Conservation (phyloP, 2,113 vertebrate genomes). For the Mesembrinibis cayennensis region DNA sequence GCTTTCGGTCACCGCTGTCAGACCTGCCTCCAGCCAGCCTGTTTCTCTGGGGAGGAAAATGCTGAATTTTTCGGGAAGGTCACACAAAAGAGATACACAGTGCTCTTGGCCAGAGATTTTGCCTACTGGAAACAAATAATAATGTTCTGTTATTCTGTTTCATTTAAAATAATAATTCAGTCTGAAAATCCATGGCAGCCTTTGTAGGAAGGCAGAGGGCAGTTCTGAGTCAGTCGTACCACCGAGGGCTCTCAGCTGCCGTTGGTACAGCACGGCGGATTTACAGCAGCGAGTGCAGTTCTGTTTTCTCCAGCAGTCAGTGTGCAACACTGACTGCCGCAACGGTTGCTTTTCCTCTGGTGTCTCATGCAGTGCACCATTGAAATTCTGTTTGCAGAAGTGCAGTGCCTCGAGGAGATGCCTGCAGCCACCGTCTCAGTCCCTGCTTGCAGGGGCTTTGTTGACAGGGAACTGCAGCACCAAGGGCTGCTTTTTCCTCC, state of each 20-base stretch:
- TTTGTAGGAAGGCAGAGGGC: not conserved
- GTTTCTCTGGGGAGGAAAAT: fast-evolving
- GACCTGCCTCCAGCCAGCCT: not conserved
- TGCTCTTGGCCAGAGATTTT: not conserved
- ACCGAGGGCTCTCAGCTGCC: not conserved
- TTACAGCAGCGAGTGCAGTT: fast-evolving
- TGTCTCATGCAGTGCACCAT: no score
- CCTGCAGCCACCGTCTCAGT: no score
- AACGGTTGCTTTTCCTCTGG: fast-evolving
- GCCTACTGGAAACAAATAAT: not conserved
- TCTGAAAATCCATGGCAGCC: not conserved
- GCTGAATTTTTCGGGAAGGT: not conserved
- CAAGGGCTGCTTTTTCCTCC: not conserved
- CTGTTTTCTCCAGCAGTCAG: fast-evolving
- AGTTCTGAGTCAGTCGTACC: not conserved
- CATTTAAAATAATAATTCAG: not conserved
- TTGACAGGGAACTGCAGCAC: not conserved
- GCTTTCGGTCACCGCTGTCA: fast-evolving
- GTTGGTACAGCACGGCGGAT: fast-evolving
- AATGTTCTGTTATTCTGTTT: not conserved
- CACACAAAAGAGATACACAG: not conserved
- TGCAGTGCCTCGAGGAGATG: not conserved
- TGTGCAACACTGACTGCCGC: fast-evolving
- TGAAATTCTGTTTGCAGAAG: no score
- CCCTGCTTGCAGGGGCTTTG: not conserved